Base-by-base conservation (phyloP, 2,113 vertebrate species). In the Xiphophorus couchianus region DNA sequence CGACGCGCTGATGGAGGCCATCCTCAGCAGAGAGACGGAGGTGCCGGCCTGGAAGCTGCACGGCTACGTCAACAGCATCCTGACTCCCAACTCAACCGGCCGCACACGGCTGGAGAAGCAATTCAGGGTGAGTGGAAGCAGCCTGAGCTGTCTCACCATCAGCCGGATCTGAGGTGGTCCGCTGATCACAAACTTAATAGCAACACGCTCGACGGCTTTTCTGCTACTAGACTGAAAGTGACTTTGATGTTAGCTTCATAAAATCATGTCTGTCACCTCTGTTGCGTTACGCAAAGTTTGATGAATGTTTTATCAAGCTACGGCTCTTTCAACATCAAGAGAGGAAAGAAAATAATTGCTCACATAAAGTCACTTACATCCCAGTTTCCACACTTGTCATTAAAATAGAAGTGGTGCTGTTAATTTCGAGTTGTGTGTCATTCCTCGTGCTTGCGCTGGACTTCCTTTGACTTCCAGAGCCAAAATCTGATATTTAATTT, bases 1-100 rank as follows among this genome's bases (percentile, higher is more conserved):
- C 62, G 97, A 99, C 89, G 96, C 97, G 92, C 95, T 99, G 94
- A 93, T 97, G 96, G 98, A 99, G 94, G 95, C 96, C 88, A 96
- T 99, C 86, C 95, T 98, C 82, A 95, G 97, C 83, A 97, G 94
- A 88, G 97, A 98, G 88, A 99, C 97, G 0, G 97, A 99, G 94
- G 96, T 99, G 66, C 95, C 96, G 39, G 94, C 95, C 79, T 96
- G 88, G 91, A 96, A 98, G 93, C 95, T 99, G 73, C 97, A 98
- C 68, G 95, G 95, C 83, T 98, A 99, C 9, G 96, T 98, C 73
- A 98, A 96, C 92, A 96, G 94, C 92, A 97, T 99, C 91, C 96
- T 99, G 81, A 97, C 95, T 71, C 97, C 96, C 19, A 96, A 95
- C 78, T 94, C 95, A 28, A 94, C 95, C 76, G 96, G 97, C 69